phyloP scores from a whole-genome alignment of 1,140 invertebrate species.

The Drosophila nigromelanica region DNA sequence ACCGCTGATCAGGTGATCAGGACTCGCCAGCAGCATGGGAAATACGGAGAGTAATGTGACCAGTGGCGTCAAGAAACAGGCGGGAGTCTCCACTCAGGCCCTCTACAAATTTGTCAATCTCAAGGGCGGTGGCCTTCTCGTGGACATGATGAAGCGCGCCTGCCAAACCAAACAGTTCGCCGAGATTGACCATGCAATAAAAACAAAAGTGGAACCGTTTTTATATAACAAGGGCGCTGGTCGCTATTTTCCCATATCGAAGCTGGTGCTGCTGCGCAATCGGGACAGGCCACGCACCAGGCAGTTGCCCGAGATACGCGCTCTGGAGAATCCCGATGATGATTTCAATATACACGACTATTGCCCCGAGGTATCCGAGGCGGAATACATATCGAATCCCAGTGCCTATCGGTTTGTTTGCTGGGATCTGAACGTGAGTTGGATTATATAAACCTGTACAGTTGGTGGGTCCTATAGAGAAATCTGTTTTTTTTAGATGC shows the following conservation, averaged over 20 bases:
- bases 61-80: constrained; percentile 95
- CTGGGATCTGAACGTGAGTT: constrained; percentile 91
- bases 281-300: constrained; percentile 92
- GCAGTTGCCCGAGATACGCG: constrained; percentile 89
- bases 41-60: constrained; percentile 97
- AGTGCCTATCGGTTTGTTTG: constrained; percentile 92
- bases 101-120: constrained; percentile 94
- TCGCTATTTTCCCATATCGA: constrained; percentile 93
- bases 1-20: not conserved
- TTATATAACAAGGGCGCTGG: constrained; percentile 97
- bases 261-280: constrained; percentile 94
- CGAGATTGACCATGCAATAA: constrained; percentile 94
- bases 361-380: constrained; percentile 85
- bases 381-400: constrained; percentile 86
- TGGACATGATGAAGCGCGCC: constrained; percentile 97
- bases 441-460: not conserved
- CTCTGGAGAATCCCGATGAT: constrained; percentile 91
- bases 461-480: not conserved
- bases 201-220: constrained; percentile 95
- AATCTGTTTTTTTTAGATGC: constrained; percentile 85
- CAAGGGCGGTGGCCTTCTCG: constrained; percentile 95
- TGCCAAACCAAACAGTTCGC: constrained; percentile 94
- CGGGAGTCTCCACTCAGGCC: constrained; percentile 90
- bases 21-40: constrained; percentile 87
- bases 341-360: constrained; percentile 92